Evolutionary conservation across 2,888 invertebrate species (phyloP).

Genomic region (Slavum lentiscoides): DNA sequence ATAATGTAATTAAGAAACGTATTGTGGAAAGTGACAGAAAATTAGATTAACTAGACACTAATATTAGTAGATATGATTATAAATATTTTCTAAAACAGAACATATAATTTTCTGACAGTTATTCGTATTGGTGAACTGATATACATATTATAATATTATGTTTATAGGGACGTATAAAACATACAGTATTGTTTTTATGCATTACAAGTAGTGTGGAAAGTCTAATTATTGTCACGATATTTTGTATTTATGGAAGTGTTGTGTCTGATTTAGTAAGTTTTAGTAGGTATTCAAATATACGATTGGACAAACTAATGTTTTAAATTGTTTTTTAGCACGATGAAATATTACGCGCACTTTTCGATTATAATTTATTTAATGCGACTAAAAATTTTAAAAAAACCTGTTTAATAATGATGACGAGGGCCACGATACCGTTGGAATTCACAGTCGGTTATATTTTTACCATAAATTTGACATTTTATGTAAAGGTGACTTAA

Average conservation of each 20-base stretch:
- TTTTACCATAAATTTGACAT: slow-evolving; percentile 1
- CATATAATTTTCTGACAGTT: too few species aligned
- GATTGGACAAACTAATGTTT: too few species aligned
- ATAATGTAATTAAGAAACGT: too few species aligned
- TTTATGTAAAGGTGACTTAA: slow-evolving; percentile 6
- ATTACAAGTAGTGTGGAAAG: not conserved
- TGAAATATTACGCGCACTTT: not conserved
- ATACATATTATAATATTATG: too few species aligned
- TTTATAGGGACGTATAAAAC: slow-evolving; percentile 18
- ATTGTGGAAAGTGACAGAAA: too few species aligned
- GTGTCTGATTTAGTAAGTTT: slow-evolving; percentile 5
- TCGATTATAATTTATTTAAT: not conserved
- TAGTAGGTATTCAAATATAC: too few species aligned
- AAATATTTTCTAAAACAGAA: too few species aligned
- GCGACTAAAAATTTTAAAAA: not conserved
- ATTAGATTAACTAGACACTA: too few species aligned
- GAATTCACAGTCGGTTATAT: slow-evolving; percentile 8
- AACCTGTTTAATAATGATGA: slow-evolving; percentile 3
- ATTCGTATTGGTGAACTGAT: too few species aligned
- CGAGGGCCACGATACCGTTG: slow-evolving; percentile 11
- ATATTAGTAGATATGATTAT: too few species aligned
- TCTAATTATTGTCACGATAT: not conserved
- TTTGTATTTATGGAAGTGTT: not conserved
- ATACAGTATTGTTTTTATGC: not conserved
- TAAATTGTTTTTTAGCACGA: slow-evolving; percentile 4